A percentile compares a stretch with the other conserved stretches of the same genome.
Conservation (phyloP, 2,113 vertebrate species). For the Catagonus wagneri region DNA sequence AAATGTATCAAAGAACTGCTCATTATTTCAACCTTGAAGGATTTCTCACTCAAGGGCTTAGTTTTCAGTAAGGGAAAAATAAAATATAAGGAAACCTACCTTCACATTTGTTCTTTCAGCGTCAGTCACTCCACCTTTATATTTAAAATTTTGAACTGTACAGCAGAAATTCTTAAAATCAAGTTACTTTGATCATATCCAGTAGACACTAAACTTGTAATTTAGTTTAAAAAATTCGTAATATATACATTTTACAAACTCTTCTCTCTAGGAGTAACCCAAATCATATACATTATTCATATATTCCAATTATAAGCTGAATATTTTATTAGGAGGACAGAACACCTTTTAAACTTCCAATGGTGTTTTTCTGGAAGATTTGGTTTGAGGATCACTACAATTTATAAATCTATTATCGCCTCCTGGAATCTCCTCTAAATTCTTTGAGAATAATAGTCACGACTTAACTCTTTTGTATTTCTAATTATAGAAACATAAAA, state of each 20-base stretch:
- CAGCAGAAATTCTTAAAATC: constrained; percentile 23
- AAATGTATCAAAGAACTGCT: constrained; percentile 20
- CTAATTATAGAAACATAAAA: constrained; percentile 25
- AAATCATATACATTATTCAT: neutral
- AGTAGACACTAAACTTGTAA: neutral
- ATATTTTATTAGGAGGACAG: neutral
- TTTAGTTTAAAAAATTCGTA: neutral
- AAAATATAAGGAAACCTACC: constrained; percentile 43
- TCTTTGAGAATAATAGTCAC: neutral
- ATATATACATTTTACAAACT: neutral
- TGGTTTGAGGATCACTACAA: neutral
- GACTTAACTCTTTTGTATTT: constrained; percentile 22
- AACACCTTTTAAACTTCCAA: constrained; percentile 20
- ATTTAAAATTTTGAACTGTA: neutral
- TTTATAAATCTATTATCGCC: constrained; percentile 8
- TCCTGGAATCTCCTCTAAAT: neutral
- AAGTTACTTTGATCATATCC: neutral
- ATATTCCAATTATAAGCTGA: neutral
- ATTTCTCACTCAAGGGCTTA: constrained; percentile 13
- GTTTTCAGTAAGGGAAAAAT: neutral
- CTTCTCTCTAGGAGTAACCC: neutral
- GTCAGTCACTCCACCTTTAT: neutral
- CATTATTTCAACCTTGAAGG: neutral
- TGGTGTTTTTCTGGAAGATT: neutral
- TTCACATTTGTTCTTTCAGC: constrained; percentile 34